A percentile compares a stretch with the other conserved stretches of the same genome.
Conservation (phyloP, 2,888 invertebrate species). For the Pachydiplax longipennis region DNA sequence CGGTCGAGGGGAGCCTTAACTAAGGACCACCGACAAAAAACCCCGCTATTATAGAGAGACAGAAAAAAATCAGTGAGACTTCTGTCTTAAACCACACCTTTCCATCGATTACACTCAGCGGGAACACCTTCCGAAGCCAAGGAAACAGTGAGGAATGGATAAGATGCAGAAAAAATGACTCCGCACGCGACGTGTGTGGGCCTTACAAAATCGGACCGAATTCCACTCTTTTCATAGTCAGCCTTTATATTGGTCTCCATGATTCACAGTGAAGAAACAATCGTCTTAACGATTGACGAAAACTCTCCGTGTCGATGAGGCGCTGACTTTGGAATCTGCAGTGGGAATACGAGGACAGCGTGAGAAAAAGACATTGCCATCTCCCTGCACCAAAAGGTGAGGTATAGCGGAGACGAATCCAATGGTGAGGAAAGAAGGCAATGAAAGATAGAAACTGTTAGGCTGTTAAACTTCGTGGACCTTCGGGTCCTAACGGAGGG, state of each 20-base stretch:
- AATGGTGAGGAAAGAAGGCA: neutral
- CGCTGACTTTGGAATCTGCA: neutral
- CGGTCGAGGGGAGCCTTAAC: neutral
- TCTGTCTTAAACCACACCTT: neutral
- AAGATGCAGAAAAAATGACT: neutral
- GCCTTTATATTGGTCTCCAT: neutral
- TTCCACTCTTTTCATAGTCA: neutral
- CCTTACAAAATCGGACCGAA: neutral
- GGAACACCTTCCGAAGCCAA: neutral
- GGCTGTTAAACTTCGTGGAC: neutral
- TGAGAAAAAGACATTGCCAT: neutral
- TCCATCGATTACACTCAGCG: neutral
- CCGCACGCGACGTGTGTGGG: neutral
- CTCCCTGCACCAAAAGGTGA: neutral
- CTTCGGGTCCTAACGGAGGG: neutral
- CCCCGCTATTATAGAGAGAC: neutral
- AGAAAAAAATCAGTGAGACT: neutral
- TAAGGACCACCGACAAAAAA: neutral
- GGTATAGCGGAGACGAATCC: neutral
- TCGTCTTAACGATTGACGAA: neutral
- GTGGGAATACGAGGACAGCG: neutral
- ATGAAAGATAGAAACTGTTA: neutral
- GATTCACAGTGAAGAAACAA: neutral
- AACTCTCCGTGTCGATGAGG: neutral
- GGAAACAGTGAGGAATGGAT: neutral